Conservation (phyloP, 2,888 invertebrate species). For the Cheilosia grossa region DNA sequence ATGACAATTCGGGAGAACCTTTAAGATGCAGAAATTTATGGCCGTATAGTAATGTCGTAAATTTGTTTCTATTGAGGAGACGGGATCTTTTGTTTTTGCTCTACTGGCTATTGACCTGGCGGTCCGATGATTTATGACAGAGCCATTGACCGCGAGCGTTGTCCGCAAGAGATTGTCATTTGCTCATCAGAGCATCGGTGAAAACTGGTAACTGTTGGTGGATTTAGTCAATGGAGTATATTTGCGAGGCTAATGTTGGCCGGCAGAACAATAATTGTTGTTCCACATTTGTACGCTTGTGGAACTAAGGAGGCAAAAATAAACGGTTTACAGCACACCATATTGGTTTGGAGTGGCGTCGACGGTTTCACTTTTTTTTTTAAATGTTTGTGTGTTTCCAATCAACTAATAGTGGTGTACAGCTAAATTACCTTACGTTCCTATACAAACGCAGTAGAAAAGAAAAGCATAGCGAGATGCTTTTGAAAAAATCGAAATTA, state of each 20-base stretch:
- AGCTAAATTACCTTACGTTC: constrained; percentile 12
- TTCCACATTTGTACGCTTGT: constrained; percentile 13
- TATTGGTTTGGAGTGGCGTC: constrained; percentile 21
- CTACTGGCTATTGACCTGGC: constrained; percentile 50
- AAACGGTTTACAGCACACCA: constrained; percentile 14
- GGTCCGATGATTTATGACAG: constrained; percentile 47
- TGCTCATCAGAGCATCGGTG: not conserved
- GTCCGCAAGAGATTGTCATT: constrained; percentile 10
- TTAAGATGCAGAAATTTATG: constrained; percentile 63
- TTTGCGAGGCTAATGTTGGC: constrained; percentile 14
- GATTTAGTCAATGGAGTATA: not conserved
- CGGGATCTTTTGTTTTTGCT: constrained; percentile 29
- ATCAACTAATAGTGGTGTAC: not conserved
- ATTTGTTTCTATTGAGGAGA: constrained; percentile 28
- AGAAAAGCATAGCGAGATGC: constrained; percentile 50
- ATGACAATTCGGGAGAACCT: constrained; percentile 33
- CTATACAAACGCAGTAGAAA: constrained; percentile 25
- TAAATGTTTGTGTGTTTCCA: constrained; percentile 17
- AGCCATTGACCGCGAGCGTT: constrained; percentile 2
- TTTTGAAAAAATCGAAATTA: constrained; percentile 36
- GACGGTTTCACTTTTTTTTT: constrained; percentile 47
- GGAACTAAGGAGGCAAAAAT: not conserved
- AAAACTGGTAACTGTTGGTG: constrained; percentile 11
- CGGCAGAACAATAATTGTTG: constrained; percentile 17
- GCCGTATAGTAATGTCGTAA: constrained; percentile 52